A percentile compares a stretch with the other conserved stretches of the same genome.
Evolutionary conservation across 2,888 invertebrate genomes (phyloP).

Genomic region (Leuctra nigra): DNA sequence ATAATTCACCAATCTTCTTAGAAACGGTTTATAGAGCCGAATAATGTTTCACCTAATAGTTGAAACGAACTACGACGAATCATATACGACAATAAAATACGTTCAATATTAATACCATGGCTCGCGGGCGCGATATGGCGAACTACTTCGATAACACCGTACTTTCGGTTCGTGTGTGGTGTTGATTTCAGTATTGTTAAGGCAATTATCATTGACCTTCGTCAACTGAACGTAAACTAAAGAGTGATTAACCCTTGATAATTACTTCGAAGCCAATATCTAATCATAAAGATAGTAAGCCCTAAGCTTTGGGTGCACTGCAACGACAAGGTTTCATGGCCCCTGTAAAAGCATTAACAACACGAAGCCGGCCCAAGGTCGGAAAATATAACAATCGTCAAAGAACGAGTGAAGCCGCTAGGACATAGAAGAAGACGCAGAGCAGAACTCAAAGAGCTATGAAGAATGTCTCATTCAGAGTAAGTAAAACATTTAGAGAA

Average conservation of each 20-base stretch:
- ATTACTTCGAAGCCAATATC: background rate
- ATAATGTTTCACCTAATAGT: too few species aligned
- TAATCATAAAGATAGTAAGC: conserved; percentile 9
- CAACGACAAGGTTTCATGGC: background rate
- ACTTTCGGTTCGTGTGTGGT: background rate
- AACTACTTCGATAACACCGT: background rate
- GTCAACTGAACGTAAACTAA: too few species aligned
- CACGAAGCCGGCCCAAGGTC: conserved; percentile 4
- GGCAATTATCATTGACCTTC: conserved; percentile 5
- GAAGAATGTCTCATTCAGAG: too few species aligned
- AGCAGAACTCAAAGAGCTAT: too few species aligned
- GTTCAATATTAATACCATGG: background rate
- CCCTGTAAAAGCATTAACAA: background rate
- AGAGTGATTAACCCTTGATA: too few species aligned
- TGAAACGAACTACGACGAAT: too few species aligned
- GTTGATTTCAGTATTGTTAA: too few species aligned
- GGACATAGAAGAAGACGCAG: too few species aligned
- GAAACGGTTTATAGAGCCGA: too few species aligned
- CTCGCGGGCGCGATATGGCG: background rate
- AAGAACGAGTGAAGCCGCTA: background rate
- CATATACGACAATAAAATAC: background rate
- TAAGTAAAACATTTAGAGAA: too few species aligned
- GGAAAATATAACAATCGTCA: background rate
- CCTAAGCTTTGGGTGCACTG: too few species aligned
- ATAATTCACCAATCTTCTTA: too few species aligned